A percentile compares a stretch with the other conserved stretches of the same genome.
Evolutionary conservation across 2,888 invertebrate genomes (phyloP).

Genomic region (Tryphoninae sp.): DNA sequence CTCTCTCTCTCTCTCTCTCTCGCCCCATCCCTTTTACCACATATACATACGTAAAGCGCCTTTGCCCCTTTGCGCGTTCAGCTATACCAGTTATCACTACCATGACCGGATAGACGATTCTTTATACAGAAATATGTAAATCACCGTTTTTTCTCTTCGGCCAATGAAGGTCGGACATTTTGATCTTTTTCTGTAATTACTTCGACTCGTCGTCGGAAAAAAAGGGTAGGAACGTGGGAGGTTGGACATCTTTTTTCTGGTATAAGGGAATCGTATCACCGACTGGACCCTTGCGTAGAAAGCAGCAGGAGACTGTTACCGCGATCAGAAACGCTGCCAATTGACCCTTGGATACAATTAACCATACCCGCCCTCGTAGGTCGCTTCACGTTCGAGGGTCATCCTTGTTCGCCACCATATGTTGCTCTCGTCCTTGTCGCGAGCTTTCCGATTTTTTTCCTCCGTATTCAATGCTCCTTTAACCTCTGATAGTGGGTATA

Average conservation of each 20-base stretch:
- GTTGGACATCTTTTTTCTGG: no score
- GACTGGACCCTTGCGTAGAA: no score
- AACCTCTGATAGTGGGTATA: background rate
- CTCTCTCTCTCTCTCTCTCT: background rate
- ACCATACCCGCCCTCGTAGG: no score
- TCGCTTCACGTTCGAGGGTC: background rate
- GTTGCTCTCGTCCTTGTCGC: constrained; percentile 13
- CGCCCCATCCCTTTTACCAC: background rate
- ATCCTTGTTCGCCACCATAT: background rate
- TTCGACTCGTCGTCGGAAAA: background rate
- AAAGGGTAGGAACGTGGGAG: no score
- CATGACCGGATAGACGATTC: background rate
- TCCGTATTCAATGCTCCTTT: background rate
- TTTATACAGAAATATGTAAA: background rate
- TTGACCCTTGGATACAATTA: no score
- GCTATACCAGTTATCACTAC: background rate
- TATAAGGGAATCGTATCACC: no score
- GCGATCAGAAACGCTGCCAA: no score
- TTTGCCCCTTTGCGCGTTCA: no score
- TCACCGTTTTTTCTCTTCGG: background rate
- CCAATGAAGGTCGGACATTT: background rate
- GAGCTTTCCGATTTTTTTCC: constrained; percentile 8
- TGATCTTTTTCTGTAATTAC: background rate
- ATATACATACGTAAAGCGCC: no score
- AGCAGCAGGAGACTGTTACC: no score